Base-by-base conservation (phyloP, 2,113 vertebrate species). In the Probosciger aterrimus region DNA sequence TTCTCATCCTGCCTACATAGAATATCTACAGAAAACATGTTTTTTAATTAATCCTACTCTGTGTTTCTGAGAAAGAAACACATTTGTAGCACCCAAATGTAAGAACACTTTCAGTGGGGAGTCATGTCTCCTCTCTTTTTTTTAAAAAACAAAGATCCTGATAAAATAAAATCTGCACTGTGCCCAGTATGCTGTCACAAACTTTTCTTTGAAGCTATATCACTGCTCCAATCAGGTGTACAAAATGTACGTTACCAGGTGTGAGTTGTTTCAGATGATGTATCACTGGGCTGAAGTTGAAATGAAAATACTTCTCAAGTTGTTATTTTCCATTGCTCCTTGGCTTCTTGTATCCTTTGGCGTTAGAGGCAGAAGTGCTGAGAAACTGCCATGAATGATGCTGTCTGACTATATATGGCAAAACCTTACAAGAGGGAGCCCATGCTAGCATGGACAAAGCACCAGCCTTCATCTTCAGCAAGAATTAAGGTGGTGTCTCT, bases 391-490 rank as follows among this genome's bases (percentile, higher is more conserved):
- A 10, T 19, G 43, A 80, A 44, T 88, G 94, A 63, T 95, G 93
- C 82, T 94, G 82, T 62, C 90, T 90, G 74, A 31, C 18, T 44
- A 46, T 9, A 49, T 30, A 68, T 35, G 30, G 96, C 86, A 93
- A 97, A 97, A 95, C 52, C 88, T 91, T 65, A 69, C 49, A 80
- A 91, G 75, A 87, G 44, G 39, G 71, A 92, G 67, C 10, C 55
- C 59, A 7, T 13, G 53, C 20, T 53, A 44, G 31, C 28, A 49
- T 3, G 25, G 70, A 82, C n/a, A 78, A 59, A 70, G 50, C 60
- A 86, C 19, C 33, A 77, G 24, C 22, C 46, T 75, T 87, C 46
- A 33, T 19, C 75, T 67, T 55, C 75, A 83, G 35, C 47, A 93
- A 70, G 64, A 88, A 67, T 27, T 18, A 57, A 27, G 14, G 24